These are phyloP conservation scores for Molanna angustata DNA, from an alignment of 2,888 invertebrate species.

Conservation along the genomic window DNA sequence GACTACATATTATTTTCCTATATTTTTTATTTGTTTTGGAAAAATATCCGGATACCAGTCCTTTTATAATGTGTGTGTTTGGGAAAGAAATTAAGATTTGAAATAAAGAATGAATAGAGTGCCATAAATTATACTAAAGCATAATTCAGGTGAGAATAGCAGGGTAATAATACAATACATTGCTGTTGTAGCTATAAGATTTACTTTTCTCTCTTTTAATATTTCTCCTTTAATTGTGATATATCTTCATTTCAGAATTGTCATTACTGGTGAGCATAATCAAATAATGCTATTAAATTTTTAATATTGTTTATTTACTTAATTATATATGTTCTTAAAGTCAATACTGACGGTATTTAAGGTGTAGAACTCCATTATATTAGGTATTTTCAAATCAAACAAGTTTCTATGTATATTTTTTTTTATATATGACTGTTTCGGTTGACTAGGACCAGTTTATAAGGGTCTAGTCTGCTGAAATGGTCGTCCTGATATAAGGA, in stretches of 20 bases:
- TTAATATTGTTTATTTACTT: too few relatives aligned
- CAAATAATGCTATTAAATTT: too few relatives aligned
- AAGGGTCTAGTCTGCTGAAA: too few relatives aligned
- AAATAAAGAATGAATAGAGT: slow-evolving; percentile 28
- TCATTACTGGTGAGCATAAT: too few relatives aligned
- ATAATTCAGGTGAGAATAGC: slow-evolving; percentile 31
- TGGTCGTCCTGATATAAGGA: too few relatives aligned
- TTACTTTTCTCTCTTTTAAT: not conserved
- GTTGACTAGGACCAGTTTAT: too few relatives aligned
- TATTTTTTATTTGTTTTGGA: slow-evolving; percentile 29
- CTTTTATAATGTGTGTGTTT: slow-evolving; percentile 24
- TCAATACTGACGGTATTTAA: too few relatives aligned
- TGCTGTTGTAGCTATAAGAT: slow-evolving; percentile 19
- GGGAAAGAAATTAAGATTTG: slow-evolving; percentile 29
- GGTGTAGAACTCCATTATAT: too few relatives aligned
- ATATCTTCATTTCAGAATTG: too few relatives aligned
- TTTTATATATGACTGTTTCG: not conserved
- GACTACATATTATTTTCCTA: slow-evolving; percentile 24
- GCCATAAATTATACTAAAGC: slow-evolving; percentile 28
- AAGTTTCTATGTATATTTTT: not conserved
- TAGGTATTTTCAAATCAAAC: too few relatives aligned
- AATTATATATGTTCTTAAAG: too few relatives aligned
- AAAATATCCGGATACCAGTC: slow-evolving; percentile 19
- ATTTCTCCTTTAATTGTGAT: slow-evolving; percentile 31
- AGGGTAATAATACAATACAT: slow-evolving; percentile 26